Conservation (phyloP, 1,140 invertebrate genomes). For the Scaptomyza pallida region DNA sequence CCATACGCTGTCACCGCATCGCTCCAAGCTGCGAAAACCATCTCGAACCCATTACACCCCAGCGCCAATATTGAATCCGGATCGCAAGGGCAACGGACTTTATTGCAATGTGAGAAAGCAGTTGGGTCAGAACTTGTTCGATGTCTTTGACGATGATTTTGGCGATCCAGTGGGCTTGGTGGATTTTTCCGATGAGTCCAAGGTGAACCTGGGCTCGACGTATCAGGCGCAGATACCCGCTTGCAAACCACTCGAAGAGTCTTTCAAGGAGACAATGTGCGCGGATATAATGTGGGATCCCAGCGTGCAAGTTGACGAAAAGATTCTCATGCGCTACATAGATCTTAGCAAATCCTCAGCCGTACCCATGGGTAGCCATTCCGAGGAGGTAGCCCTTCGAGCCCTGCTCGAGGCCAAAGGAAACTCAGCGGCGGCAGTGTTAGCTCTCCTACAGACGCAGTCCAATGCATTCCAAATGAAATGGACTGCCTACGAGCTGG, state of each 20-base stretch:
- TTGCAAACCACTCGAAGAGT: slow-evolving; percentile 61
- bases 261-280: slow-evolving; percentile 68
- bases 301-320: slow-evolving; percentile 85
- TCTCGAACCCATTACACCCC: slow-evolving; percentile 92
- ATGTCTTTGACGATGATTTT: slow-evolving; percentile 77
- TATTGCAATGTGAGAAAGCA: slow-evolving; percentile 85
- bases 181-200: slow-evolving; percentile 82
- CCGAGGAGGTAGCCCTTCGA: slow-evolving; percentile 97
- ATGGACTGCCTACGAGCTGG: slow-evolving; percentile 95
- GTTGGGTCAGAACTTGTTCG: slow-evolving; percentile 63
- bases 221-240: slow-evolving; percentile 94
- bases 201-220: slow-evolving; percentile 95
- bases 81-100: slow-evolving; percentile 92
- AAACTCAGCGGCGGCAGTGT: slow-evolving; percentile 94
- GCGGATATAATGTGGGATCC: slow-evolving; percentile 95
- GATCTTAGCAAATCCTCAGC: slow-evolving; percentile 96
- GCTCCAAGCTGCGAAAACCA: slow-evolving; percentile 86
- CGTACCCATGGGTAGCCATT: slow-evolving; percentile 94
- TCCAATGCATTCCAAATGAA: slow-evolving; percentile 90
- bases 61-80: slow-evolving; percentile 95
- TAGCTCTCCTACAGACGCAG: slow-evolving; percentile 90
- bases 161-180: slow-evolving; percentile 75
- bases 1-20: slow-evolving; percentile 84
- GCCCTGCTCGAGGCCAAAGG: slow-evolving; percentile 93
- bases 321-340: slow-evolving; percentile 87